A percentile compares a stretch with the other conserved stretches of the same genome.
These are phyloP conservation scores for Cydia pomonella DNA, from an alignment of 1,140 invertebrate genomes.

Conservation along the genomic window DNA sequence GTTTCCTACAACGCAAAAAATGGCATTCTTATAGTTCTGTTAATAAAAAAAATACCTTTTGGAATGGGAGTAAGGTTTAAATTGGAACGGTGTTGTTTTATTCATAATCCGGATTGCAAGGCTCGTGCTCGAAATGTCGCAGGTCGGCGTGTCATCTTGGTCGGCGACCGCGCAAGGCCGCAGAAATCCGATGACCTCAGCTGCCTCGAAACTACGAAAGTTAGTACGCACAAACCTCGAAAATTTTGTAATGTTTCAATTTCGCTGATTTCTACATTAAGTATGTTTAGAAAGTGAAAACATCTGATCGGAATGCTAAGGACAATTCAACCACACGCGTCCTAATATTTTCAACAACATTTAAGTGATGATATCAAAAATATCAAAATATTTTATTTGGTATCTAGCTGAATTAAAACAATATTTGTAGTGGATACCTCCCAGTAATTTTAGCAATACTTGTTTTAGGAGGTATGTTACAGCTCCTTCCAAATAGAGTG, in stretches of 20 bases:
- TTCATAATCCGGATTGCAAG: slow-evolving; percentile 49
- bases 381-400: too few relatives aligned
- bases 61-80: not conserved
- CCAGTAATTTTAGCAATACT: too few relatives aligned
- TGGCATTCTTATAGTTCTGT: not conserved
- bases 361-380: too few relatives aligned
- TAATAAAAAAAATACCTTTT: not conserved
- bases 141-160: slow-evolving; percentile 64
- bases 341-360: too few relatives aligned
- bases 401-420: too few relatives aligned
- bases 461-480: too few relatives aligned
- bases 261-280: too few relatives aligned
- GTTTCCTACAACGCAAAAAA: slow-evolving; percentile 33
- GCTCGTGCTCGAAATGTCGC: slow-evolving; percentile 53
- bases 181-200: slow-evolving; percentile 70
- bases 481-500: too few relatives aligned
- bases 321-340: too few relatives aligned
- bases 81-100: slow-evolving; percentile 11
- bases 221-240: not conserved
- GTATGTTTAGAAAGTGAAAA: too few relatives aligned
- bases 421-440: too few relatives aligned
- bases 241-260: not conserved
- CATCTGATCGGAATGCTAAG: too few relatives aligned
- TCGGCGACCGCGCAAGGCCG: slow-evolving; percentile 75
- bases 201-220: slow-evolving; percentile 48